Base-by-base conservation (phyloP, 2,888 invertebrate genomes). In the Agrotis ipsilon region DNA sequence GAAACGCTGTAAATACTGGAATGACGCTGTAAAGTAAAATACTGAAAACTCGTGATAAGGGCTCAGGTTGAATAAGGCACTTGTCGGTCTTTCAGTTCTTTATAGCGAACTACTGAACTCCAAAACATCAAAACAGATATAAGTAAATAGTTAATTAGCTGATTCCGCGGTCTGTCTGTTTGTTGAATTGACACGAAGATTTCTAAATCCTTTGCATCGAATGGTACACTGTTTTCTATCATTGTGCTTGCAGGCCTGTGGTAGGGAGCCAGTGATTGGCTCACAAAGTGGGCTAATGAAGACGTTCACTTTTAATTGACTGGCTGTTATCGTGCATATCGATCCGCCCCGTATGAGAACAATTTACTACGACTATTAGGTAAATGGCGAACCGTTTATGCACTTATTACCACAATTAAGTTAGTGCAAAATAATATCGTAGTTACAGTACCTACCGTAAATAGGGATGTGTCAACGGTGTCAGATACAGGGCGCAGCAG, bases 101-200 rank as follows among this genome's bases (percentile, higher is more conserved):
- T n/a, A n/a, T n/a, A n/a, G n/a, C n/a, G n/a, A n/a, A n/a, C 13
- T 27, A 51, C 27, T 46, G 68, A 70, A 79, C 72, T 75, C 72
- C 63, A 66, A 72, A 65, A 27, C 19, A 69, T 57, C 24, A 75
- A 68, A 66, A 11, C 46, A 27, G 61, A 75, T 82, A 64, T 78
- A 70, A 78, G n/a, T n/a, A n/a, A n/a, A 68, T 63, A 52, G 60
- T 72, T 79, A 75, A 82, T 82, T 58, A 75, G 58, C 72, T 67
- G 62, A 60, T 82, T 75, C 72, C 48, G 69, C 72, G 18, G 54
- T 79, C 80, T 75, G 81, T 75, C 63, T 49, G 70, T 72, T 72
- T 68, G 27, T 71, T 60, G 72, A 80, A 78, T 75, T 82, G 81
- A 81, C 80, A 81, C 58, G 72, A 58, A 32, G 82, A 71, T 81